Conservation (phyloP, 1,140 invertebrate genomes). For the Tetraneura akinire region DNA sequence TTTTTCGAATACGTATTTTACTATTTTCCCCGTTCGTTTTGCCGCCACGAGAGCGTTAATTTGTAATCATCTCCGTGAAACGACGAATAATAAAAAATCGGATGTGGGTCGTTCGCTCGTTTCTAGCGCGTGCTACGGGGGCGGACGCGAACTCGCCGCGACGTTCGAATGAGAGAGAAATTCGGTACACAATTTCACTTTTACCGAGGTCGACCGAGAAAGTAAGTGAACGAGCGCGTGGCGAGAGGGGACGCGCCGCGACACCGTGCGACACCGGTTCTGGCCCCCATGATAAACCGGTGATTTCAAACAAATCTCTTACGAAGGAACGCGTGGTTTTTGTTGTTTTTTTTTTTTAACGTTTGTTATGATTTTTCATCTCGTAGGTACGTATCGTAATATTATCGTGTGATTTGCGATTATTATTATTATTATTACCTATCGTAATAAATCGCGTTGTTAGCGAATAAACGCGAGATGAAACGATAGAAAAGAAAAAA, state of each 20-base stretch:
- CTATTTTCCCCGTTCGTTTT: not conserved
- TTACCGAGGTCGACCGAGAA: constrained; percentile 43
- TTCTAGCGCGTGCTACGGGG: not conserved
- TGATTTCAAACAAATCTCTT: too few relatives aligned
- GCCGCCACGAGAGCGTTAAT: not conserved
- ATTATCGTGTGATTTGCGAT: too few relatives aligned
- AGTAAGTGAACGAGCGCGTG: constrained; percentile 20
- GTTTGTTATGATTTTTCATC: too few relatives aligned
- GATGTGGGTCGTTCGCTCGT: not conserved
- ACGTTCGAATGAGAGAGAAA: constrained; percentile 49
- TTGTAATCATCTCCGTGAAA: too few relatives aligned
- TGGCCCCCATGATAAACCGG: constrained; percentile 17
- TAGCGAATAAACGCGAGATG: too few relatives aligned
- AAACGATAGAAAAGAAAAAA: not conserved
- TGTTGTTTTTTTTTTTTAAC: too few relatives aligned
- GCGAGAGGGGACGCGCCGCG: not conserved
- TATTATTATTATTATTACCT: too few relatives aligned
- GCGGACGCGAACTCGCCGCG: constrained; percentile 15
- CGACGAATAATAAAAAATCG: too few relatives aligned
- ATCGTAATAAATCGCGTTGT: too few relatives aligned
- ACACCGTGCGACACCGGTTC: not conserved
- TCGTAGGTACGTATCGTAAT: too few relatives aligned
- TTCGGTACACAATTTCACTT: constrained; percentile 48
- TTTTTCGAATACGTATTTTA: not conserved
- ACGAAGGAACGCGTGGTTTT: too few relatives aligned